Evolutionary conservation across 2,888 invertebrate species (phyloP), one percentile per base, ranked within the genome.

Genomic region (Plemyria rubiginata): DNA sequence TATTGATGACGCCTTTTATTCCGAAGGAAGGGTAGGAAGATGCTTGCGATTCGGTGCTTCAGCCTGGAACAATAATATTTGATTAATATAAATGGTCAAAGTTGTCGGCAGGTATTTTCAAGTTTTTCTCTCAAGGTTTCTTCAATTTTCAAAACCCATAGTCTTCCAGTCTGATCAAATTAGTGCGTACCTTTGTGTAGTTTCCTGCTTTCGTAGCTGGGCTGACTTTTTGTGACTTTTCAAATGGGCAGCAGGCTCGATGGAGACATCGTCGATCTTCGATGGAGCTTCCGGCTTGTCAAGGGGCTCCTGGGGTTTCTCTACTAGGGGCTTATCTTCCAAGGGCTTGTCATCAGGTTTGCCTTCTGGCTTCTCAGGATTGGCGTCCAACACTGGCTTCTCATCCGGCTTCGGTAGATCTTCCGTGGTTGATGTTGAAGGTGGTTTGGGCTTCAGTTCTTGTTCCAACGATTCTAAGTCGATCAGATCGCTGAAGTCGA

Each of bases 11-110:
- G 86, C 49, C 85, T 84, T 73, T 84, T 45, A 11, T 16, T 87
- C 65, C 87, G 84, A 58, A 94, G 78, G 12, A 95, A 81, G 0
- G 94, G 94, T 64, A 92, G 78, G 70, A 95, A 82, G 54, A 94
- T 81, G 71, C 86, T 92, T 12, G 93, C 91, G 40, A 95, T 79
- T 16, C 93, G 90, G 60, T 92, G 84, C 70, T 90, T 93, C 74
- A 93, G 78, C 77, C 95, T 95, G 91, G 68, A 70, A 68, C 22
- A 46, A 62, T 54, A 57, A 49, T 11, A 48, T 6, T 13, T 11
- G 11, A 15, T 9, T 15, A 50, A 15, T 36, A 4, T 15, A 54
- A 45, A 43, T 22, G 22, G 22, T 22, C 22, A 22, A 22, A 3
- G 22, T 22, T 22, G 1, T 22, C 22, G 22, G 22, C 3, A 22